phyloP scores from a whole-genome alignment of 2,888 invertebrate genomes.

The Ormyrus rosae region DNA sequence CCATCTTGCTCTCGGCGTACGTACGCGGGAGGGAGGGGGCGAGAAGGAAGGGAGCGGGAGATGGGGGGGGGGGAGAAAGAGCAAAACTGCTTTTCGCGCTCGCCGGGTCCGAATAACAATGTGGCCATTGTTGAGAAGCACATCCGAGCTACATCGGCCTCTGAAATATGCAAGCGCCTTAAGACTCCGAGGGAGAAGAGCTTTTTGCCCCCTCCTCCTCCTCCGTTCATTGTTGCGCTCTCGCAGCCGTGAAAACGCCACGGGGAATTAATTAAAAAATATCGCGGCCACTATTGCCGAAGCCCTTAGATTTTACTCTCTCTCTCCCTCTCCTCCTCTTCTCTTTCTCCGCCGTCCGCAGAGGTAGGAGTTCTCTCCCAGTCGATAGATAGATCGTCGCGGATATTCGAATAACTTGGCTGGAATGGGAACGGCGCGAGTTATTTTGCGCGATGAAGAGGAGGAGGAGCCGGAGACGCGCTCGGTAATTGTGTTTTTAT shows the following conservation, averaged over 20 bases:
- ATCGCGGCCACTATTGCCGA: conserved; percentile 17
- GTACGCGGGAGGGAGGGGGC: not conserved
- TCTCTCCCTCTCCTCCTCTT: not conserved
- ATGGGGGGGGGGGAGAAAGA: not conserved
- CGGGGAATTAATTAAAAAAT: conserved; percentile 56
- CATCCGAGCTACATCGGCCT: conserved; percentile 66
- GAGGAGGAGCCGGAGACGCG: not conserved
- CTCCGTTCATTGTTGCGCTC: conserved; percentile 57
- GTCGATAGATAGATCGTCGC: conserved; percentile 15
- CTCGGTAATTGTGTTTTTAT: conserved; percentile 45
- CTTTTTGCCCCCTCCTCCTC: not conserved
- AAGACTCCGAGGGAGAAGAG: conserved; percentile 50
- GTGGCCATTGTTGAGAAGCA: conserved; percentile 69
- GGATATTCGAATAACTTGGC: conserved; percentile 31
- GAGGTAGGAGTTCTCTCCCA: not conserved
- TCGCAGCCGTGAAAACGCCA: conserved; percentile 49
- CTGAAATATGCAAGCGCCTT: conserved; percentile 69
- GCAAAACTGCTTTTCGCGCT: conserved; percentile 35
- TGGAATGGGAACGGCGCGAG: conserved; percentile 4
- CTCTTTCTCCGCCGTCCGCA: not conserved
- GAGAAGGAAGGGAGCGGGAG: conserved; percentile 1
- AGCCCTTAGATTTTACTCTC: not conserved
- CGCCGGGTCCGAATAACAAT: conserved; percentile 72
- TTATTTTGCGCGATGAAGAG: conserved; percentile 31
- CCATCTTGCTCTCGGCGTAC: conserved; percentile 68